Base-by-base conservation (phyloP, 2,797 vertebrate genomes). In the Rhinophrynus dorsalis region DNA sequence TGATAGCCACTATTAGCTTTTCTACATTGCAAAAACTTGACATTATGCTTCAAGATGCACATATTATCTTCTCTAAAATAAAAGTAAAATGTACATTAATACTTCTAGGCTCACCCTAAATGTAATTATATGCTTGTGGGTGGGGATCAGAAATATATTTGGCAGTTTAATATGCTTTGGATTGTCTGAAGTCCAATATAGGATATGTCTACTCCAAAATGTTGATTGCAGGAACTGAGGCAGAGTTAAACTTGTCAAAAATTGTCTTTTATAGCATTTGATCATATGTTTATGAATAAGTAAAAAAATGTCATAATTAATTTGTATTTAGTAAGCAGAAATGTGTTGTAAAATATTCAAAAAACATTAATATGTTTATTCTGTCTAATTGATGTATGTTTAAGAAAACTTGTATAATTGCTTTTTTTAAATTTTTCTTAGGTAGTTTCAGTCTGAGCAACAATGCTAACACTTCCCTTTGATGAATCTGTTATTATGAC, bases 381-480 rank as follows among this genome's bases (percentile, higher is more conserved):
- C n/a, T n/a, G n/a, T n/a, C n/a, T n/a, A n/a, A n/a, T n/a, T n/a
- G n/a, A 9, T 9, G 4, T 30, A 30, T 30, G 29, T 30, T 30
- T 30, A 30, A 4, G 4, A 4, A 30, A 9, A 30, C 4, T 20
- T 8, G 40, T 18, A 8, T 44, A 18, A 32, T 33, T 1, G 13
- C 71, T 74, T 78, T 77, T 89, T 75, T 85, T 89, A 85, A 79
- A 79, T 81, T 79, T 88, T 79, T 87, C 87, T 85, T 85, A 84
- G 89, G 88, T 89, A 78, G 85, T 80, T 82, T 89, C 83, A 87
- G 74, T 82, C 82, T 86, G 77, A 84, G 84, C 84, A 88, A 80
- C 81, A 90, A 99, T 98, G 97, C 85, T 99, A 92, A 99, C 96
- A 33, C 90, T 97, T 87, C 94, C 97, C 17, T 95, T 95, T 87